A percentile compares a stretch with the other conserved stretches of the same genome.
phyloP scores from a whole-genome alignment of 2,888 invertebrate species.

The Sipha maydis region DNA sequence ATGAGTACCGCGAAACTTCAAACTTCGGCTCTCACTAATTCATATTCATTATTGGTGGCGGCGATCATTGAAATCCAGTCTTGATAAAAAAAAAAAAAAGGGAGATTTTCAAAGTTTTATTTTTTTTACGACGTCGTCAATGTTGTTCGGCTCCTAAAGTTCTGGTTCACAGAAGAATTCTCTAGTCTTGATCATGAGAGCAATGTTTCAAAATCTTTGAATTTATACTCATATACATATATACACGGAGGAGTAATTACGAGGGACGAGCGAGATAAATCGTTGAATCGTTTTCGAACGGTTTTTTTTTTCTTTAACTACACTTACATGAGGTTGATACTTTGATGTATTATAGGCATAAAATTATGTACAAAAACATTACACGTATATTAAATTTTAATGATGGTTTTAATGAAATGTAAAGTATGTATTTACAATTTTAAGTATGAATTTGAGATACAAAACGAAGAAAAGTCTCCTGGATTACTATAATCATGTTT shows the following conservation, averaged over 20 bases:
- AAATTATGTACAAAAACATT: too few relatives aligned
- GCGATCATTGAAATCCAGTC: slow-evolving; percentile 12
- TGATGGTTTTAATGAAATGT: not conserved
- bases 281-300: not conserved
- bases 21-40: not conserved
- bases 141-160: not conserved
- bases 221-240: not conserved
- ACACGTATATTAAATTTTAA: not conserved
- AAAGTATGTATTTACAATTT: not conserved
- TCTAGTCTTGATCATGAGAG: not conserved
- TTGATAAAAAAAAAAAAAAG: not conserved
- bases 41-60: not conserved
- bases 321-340: not conserved
- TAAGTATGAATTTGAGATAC: not conserved
- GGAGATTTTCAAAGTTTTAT: not conserved
- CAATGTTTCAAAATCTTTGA: not conserved
- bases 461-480: not conserved
- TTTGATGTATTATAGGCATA: not conserved
- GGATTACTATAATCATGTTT: not conserved
- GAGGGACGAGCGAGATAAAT: not conserved
- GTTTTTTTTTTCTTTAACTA: not conserved
- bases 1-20: not conserved
- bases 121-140: not conserved
- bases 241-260: not conserved
- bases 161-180: not conserved